These are phyloP conservation scores for Aporophyla nigra DNA, from an alignment of 2,888 invertebrate genomes.

Conservation along the genomic window DNA sequence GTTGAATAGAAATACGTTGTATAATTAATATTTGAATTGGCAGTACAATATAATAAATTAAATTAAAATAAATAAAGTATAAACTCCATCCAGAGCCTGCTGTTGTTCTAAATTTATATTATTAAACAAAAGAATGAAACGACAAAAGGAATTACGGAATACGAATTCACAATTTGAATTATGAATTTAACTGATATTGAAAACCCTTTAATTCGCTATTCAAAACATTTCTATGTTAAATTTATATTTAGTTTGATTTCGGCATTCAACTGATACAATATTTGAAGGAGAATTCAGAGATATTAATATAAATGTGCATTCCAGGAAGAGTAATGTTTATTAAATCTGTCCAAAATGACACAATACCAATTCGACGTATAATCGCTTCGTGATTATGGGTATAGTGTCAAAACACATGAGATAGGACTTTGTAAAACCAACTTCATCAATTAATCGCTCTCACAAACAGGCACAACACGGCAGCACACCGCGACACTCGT, in stretches of 20 bases:
- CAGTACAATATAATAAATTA: too few relatives aligned
- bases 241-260: constrained; percentile 30
- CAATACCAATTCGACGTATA: too few relatives aligned
- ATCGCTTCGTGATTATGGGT: too few relatives aligned
- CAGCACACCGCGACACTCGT: too few relatives aligned
- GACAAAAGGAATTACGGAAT: constrained; percentile 15
- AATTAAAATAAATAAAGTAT: too few relatives aligned
- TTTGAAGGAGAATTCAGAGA: constrained; percentile 10
- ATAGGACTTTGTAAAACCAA: too few relatives aligned
- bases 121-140: constrained; percentile 23
- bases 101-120: constrained; percentile 2
- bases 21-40: too few relatives aligned
- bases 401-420: too few relatives aligned
- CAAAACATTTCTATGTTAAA: constrained; percentile 7
- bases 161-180: constrained; percentile 25
- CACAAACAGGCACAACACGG: too few relatives aligned
- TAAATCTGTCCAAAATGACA: background rate
- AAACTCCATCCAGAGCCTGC: background rate
- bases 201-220: constrained; percentile 29
- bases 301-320: background rate
- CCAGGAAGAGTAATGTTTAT: background rate
- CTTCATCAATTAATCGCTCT: too few relatives aligned
- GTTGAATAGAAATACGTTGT: too few relatives aligned
- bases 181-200: constrained; percentile 14
- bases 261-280: constrained; percentile 20